Percentiles rank a stretch among this genome's conserved stretches.
phyloP scores from a whole-genome alignment of 2,888 invertebrate species.

The Magallana nippona region DNA sequence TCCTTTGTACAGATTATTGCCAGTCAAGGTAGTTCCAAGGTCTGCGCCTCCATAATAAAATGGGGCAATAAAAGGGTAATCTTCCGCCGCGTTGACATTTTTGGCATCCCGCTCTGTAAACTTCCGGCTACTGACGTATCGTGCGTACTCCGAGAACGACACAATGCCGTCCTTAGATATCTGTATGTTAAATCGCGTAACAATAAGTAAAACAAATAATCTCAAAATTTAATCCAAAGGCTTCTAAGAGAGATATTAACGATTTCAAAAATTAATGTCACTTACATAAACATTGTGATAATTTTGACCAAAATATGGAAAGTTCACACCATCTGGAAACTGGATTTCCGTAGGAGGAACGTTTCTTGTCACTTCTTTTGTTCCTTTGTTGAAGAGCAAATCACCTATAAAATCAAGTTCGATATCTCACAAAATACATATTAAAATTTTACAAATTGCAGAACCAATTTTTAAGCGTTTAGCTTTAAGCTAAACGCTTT shows the following conservation, averaged over 20 bases:
- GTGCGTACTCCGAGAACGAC: conserved; percentile 50
- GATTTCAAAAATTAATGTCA: neutral
- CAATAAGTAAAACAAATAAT: neutral
- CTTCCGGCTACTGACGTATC: neutral
- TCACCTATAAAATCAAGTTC: neutral
- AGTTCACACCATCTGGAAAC: neutral
- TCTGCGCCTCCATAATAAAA: conserved; percentile 37
- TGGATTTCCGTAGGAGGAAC: neutral
- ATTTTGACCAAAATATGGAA: conserved; percentile 32
- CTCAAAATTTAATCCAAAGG: neutral
- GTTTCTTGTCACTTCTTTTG: neutral
- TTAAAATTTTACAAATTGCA: no score
- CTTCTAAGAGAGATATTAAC: no score
- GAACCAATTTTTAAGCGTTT: no score
- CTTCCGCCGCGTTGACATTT: conserved; percentile 19
- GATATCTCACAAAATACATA: no score
- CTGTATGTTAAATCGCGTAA: conserved; percentile 47
- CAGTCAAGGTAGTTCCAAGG: neutral
- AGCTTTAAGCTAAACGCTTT: no score
- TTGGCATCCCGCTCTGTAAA: neutral
- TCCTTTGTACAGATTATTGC: conserved; percentile 40
- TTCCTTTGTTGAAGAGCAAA: neutral
- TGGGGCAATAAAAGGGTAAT: conserved; percentile 46
- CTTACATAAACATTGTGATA: conserved; percentile 42
- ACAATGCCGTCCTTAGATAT: conserved; percentile 63